Conservation (phyloP, 92 coral and sea anemone genomes). For the Metridium senile region DNA sequence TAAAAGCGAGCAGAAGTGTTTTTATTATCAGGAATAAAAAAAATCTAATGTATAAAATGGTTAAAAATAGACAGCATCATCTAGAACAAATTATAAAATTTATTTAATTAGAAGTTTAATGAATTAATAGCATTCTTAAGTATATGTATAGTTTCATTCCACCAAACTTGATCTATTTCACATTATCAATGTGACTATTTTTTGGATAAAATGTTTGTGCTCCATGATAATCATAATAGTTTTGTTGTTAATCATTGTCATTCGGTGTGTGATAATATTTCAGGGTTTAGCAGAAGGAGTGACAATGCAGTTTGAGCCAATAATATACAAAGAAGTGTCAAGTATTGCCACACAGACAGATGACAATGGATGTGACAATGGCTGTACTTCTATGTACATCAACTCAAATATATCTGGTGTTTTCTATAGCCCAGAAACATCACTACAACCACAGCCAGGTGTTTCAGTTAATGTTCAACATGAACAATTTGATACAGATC, state of each 20-base stretch:
- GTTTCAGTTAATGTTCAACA: not conserved
- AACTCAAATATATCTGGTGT: not conserved
- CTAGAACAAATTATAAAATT: too few species aligned
- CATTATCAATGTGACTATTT: too few species aligned
- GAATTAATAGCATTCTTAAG: not conserved
- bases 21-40: too few species aligned
- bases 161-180: too few species aligned
- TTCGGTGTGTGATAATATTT: not conserved
- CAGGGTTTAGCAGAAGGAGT: not conserved
- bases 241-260: not conserved
- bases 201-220: too few species aligned
- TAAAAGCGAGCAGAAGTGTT: too few species aligned
- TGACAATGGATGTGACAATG: not conserved
- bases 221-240: too few species aligned
- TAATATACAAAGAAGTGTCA: not conserved
- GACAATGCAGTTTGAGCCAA: not conserved
- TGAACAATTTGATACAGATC: too few species aligned
- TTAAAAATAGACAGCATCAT: too few species aligned
- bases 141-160: not conserved
- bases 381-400: conserved; percentile 1
- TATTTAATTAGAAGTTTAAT: too few species aligned
- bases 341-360: not conserved
- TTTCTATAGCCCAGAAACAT: not conserved
- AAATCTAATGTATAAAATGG: too few species aligned
- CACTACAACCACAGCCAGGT: not conserved